A percentile compares a stretch with the other conserved stretches of the same genome.
Conservation (phyloP, 2,113 vertebrate species). For the Pelvicachromis taeniatus region DNA sequence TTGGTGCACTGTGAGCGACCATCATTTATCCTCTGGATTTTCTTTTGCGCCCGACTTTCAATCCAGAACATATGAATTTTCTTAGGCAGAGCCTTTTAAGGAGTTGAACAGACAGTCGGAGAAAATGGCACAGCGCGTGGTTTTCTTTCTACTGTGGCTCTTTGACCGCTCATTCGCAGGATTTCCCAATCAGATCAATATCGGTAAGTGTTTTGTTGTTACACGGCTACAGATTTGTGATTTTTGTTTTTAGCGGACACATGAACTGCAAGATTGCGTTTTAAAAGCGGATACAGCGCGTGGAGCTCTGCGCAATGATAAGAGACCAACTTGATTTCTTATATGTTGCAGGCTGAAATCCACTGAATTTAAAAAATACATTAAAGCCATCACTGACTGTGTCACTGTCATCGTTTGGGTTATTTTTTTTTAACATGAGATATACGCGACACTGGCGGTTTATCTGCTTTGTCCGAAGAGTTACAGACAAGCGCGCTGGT, state of each 20-base stretch:
- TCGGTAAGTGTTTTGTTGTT: constrained; percentile 80
- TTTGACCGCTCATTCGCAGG: constrained; percentile 82
- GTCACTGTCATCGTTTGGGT: neutral
- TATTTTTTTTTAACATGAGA: neutral
- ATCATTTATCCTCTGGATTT: constrained; percentile 69
- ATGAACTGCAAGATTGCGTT: neutral
- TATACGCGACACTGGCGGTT: neutral
- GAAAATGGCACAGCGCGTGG: constrained; percentile 87
- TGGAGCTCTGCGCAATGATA: constrained; percentile 44
- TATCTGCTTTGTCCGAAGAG: neutral
- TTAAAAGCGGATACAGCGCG: neutral
- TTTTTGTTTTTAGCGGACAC: neutral
- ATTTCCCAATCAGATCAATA: constrained; percentile 97
- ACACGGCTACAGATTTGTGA: neutral
- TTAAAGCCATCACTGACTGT: neutral
- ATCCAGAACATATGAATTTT: constrained; percentile 76
- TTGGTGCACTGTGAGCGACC: constrained; percentile 74
- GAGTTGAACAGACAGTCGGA: constrained; percentile 79
- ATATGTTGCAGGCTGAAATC: neutral
- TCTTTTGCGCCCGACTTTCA: constrained; percentile 69
- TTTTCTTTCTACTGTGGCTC: constrained; percentile 85
- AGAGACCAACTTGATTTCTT: constrained; percentile 47
- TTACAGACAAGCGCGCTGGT: constrained; percentile 17
- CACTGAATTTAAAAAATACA: neutral
- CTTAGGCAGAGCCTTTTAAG: constrained; percentile 76